phyloP scores from a whole-genome alignment of 2,113 vertebrate genomes.

The Callocephalon fimbriatum region DNA sequence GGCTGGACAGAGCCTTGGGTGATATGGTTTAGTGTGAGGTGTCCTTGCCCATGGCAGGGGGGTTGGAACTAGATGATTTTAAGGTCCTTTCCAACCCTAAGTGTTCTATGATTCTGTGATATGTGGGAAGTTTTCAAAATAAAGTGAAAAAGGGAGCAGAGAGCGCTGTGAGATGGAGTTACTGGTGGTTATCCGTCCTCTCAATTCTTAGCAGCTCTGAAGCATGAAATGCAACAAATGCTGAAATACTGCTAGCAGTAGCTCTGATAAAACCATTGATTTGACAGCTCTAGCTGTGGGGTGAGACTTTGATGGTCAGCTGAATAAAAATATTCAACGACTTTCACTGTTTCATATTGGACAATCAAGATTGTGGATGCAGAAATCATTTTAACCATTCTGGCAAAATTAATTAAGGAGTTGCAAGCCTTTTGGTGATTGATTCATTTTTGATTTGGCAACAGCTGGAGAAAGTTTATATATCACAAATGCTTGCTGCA shows the following conservation, averaged over 20 bases:
- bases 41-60: too few species aligned
- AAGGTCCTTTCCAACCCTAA: too few species aligned
- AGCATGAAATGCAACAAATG: not conserved
- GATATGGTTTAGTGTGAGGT: too few species aligned
- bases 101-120: too few species aligned
- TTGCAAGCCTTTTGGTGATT: conserved; percentile 2
- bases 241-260: not conserved
- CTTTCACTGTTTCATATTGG: not conserved
- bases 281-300: not conserved
- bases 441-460: conserved; percentile 22
- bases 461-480: conserved; percentile 18
- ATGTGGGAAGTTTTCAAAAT: not conserved
- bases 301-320: not conserved
- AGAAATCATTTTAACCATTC: not conserved
- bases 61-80: too few species aligned
- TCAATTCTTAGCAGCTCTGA: not conserved
- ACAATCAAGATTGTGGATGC: not conserved
- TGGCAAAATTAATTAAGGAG: conserved; percentile 21
- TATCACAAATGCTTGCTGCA: conserved; percentile 26
- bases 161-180: not conserved
- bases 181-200: not conserved
- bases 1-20: too few species aligned
- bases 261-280: not conserved
- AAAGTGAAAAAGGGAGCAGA: not conserved
- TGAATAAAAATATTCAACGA: not conserved